Conservation (phyloP, 2,888 invertebrate genomes). For the Amphipoea oculea region DNA sequence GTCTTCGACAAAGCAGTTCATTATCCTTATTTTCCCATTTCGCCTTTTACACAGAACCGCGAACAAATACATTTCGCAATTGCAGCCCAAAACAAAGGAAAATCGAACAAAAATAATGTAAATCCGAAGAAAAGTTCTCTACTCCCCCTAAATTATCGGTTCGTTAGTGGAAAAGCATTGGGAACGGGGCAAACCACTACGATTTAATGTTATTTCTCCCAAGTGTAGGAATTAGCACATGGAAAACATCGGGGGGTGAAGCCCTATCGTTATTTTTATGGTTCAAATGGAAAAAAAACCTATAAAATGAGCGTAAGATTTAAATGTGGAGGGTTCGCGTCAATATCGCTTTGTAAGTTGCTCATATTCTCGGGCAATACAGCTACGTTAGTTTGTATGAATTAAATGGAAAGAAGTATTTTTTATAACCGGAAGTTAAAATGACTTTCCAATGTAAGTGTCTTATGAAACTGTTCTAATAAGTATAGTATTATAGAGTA, state of each 20-base stretch:
- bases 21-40: constrained; percentile 30
- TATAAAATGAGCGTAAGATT: constrained; percentile 60
- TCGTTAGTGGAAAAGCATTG: constrained; percentile 85
- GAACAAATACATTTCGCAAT: constrained; percentile 25
- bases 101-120: constrained; percentile 64
- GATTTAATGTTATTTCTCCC: constrained; percentile 89
- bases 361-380: constrained; percentile 7
- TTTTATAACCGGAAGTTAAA: not conserved
- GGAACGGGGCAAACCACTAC: constrained; percentile 70
- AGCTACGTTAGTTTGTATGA: not conserved
- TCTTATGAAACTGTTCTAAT: not conserved
- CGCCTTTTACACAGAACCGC: constrained; percentile 20
- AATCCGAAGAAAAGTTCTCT: constrained; percentile 72
- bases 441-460: not conserved
- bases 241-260: constrained; percentile 78
- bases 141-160: constrained; percentile 83
- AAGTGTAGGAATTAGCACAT: constrained; percentile 86
- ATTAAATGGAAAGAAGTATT: not conserved
- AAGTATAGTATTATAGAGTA: not conserved
- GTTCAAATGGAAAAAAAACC: constrained; percentile 61
- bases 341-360: constrained; percentile 27
- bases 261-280: constrained; percentile 66
- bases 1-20: constrained; percentile 7
- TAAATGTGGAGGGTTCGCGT: constrained; percentile 47
- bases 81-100: constrained; percentile 51